Percentiles rank a stretch among this genome's conserved stretches.
These are phyloP conservation scores for Vombatus ursinus DNA, from an alignment of 2,113 vertebrate species.

Conservation along the genomic window DNA sequence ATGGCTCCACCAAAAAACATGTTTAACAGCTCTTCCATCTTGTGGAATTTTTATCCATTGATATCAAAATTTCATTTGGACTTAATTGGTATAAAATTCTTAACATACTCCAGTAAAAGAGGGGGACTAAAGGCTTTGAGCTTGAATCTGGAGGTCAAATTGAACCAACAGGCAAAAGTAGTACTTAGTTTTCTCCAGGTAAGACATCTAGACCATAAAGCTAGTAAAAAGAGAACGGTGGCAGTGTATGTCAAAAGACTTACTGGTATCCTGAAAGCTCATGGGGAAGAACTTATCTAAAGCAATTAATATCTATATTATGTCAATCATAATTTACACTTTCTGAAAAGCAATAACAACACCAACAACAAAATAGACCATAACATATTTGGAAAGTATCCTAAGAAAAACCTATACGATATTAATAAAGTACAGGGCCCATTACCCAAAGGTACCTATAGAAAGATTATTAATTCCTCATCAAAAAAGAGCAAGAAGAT, in stretches of 20 bases:
- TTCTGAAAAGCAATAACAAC: background rate
- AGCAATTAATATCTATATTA: background rate
- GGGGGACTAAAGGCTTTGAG: background rate
- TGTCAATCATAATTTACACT: background rate
- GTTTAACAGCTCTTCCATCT: background rate
- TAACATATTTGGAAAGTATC: background rate
- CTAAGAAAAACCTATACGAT: background rate
- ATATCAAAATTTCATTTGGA: background rate
- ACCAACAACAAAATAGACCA: background rate
- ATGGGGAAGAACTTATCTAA: background rate
- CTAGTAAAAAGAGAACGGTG: background rate
- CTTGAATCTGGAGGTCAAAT: background rate
- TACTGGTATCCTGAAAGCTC: background rate
- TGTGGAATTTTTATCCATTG: background rate
- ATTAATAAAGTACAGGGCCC: background rate
- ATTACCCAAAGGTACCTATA: background rate
- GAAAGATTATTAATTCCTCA: background rate
- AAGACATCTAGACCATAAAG: background rate
- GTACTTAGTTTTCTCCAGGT: background rate
- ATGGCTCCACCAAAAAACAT: background rate
- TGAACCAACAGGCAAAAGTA: background rate
- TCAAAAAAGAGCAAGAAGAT: background rate
- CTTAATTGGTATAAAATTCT: background rate
- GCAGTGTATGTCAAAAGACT: background rate
- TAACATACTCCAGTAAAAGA: background rate